A percentile compares a stretch with the other conserved stretches of the same genome.
Evolutionary conservation across 2,113 vertebrate genomes (phyloP).

Genomic region (Zeus faber): DNA sequence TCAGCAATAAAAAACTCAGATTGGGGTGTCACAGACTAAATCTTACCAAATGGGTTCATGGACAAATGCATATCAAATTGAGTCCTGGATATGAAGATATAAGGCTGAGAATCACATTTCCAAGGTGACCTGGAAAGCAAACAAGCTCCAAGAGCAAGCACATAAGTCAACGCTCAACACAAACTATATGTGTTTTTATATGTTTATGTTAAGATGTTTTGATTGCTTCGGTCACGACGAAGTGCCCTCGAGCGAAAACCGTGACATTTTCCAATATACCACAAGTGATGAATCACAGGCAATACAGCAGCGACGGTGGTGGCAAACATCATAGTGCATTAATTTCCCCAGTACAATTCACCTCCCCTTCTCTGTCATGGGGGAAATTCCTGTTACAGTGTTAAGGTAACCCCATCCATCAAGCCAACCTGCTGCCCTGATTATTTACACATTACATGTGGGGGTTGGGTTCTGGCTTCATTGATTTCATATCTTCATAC

Average conservation of each 20-base stretch:
- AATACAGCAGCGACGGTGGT: neutral
- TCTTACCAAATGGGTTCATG: too few species aligned
- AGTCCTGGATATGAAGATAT: too few species aligned
- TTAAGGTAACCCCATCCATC: constrained; percentile 15
- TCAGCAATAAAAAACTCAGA: too few species aligned
- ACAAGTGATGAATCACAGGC: neutral
- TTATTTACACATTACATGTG: constrained; percentile 1
- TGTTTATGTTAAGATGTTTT: neutral
- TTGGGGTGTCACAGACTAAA: too few species aligned
- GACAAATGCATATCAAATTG: too few species aligned
- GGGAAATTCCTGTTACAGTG: constrained; percentile 2
- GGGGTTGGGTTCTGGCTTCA: constrained; percentile 7
- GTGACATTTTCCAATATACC: neutral
- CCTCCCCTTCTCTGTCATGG: neutral
- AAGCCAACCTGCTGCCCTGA: constrained; percentile 1
- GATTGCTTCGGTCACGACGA: too few species aligned
- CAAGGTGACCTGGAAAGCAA: too few species aligned
- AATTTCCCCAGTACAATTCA: neutral
- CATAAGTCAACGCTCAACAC: too few species aligned
- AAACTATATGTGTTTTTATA: neutral
- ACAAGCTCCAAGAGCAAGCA: too few species aligned
- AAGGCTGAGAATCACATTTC: too few species aligned
- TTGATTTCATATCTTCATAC: constrained; percentile 16
- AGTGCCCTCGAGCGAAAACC: neutral
- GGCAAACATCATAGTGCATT: neutral